Percentiles rank a stretch among this genome's conserved stretches.
phyloP scores from a whole-genome alignment of 1,140 invertebrate species.

The Globodera rostochiensis region DNA sequence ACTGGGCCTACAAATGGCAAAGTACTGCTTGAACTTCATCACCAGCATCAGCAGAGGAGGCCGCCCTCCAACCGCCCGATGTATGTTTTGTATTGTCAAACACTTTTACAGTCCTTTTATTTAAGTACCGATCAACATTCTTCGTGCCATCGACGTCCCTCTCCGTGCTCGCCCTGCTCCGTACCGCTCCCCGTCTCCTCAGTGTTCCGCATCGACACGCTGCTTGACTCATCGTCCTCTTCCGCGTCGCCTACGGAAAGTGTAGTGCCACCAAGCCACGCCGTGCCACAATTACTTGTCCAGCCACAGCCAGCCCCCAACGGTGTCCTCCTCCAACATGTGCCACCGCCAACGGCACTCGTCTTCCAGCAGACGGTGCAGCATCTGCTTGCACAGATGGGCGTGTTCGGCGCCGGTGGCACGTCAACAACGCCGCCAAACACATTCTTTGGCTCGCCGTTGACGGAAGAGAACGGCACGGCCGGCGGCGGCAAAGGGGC shows the following conservation, averaged over 20 bases:
- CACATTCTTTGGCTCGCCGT: not conserved
- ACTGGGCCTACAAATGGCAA: not conserved
- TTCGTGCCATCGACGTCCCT: not conserved
- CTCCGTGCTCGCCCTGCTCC: not conserved
- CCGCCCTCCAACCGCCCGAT: no score
- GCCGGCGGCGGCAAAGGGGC: not conserved
- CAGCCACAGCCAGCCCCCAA: not conserved
- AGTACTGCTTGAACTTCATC: not conserved
- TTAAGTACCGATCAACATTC: not conserved
- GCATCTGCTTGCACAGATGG: slow-evolving; percentile 21
- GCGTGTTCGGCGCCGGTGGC: not conserved
- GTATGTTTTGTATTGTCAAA: not conserved
- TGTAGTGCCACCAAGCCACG: not conserved
- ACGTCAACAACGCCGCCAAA: slow-evolving; percentile 8
- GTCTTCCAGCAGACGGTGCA: slow-evolving; percentile 22
- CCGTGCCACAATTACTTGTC: not conserved
- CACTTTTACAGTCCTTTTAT: not conserved
- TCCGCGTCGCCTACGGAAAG: not conserved
- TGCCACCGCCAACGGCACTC: slow-evolving; percentile 1
- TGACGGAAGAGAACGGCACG: slow-evolving; percentile 8
- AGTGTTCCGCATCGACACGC: slow-evolving; percentile 24
- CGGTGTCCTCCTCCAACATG: not conserved
- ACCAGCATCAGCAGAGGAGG: not conserved
- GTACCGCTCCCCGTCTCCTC: slow-evolving; percentile 13
- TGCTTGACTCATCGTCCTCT: slow-evolving; percentile 5